These are phyloP conservation scores for Pristionchus maxplancki DNA, from an alignment of 2,888 invertebrate species.

Conservation along the genomic window DNA sequence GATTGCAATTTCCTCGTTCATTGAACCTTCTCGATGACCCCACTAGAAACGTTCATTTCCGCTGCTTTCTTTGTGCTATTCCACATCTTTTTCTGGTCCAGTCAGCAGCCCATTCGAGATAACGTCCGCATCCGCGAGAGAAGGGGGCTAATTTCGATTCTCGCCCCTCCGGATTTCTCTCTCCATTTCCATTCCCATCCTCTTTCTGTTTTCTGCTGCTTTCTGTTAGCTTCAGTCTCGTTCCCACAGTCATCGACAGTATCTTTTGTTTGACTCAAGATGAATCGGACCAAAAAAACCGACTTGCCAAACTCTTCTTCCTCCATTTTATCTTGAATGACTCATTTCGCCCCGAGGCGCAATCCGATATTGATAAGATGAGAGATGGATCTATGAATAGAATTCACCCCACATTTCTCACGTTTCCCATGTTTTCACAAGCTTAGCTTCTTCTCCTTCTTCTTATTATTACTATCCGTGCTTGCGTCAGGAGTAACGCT, in stretches of 20 bases:
- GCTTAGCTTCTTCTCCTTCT: background rate
- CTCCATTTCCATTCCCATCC: background rate
- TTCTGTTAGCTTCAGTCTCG: background rate
- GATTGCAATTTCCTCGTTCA: background rate
- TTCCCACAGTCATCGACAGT: slow-evolving; percentile 15
- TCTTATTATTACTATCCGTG: background rate
- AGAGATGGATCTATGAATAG: background rate
- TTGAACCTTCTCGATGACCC: background rate
- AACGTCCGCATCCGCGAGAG: background rate
- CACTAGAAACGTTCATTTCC: background rate
- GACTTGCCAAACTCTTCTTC: background rate
- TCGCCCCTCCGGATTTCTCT: background rate
- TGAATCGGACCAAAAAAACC: background rate
- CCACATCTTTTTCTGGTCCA: background rate
- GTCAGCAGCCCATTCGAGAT: background rate
- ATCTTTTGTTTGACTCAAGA: background rate
- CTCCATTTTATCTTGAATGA: background rate
- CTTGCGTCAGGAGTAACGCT: slow-evolving; percentile 22
- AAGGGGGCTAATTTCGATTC: background rate
- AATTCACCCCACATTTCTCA: background rate
- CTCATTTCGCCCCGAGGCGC: background rate
- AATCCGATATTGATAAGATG: background rate
- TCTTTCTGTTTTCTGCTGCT: background rate
- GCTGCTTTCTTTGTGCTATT: background rate
- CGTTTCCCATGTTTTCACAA: background rate